Evolutionary conservation across 1,140 invertebrate genomes (phyloP).

Genomic region (Andricus grossulariae): DNA sequence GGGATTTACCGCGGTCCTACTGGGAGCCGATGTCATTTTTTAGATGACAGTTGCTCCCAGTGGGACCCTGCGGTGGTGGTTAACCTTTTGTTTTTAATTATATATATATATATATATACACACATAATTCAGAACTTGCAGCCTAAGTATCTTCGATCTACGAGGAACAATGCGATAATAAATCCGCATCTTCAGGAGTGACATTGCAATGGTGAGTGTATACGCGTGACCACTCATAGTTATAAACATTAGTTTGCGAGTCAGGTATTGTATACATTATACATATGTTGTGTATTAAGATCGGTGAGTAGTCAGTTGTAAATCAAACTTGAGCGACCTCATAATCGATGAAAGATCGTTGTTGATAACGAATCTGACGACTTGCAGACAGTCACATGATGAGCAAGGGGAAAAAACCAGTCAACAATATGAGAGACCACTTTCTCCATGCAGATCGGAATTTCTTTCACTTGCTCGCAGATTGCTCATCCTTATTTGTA

Average conservation of each 20-base stretch:
- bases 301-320: conserved; percentile 1
- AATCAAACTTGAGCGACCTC: conserved; percentile 11
- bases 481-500: neutral
- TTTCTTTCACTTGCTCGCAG: conserved; percentile 17
- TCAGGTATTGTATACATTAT: neutral
- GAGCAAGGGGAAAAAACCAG: conserved; percentile 1
- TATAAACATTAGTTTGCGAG: conserved; percentile 19
- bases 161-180: conserved; percentile 9
- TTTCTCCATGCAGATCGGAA: conserved; percentile 10
- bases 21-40: no score
- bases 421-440: conserved; percentile 16
- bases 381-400: neutral
- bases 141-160: conserved; percentile 14
- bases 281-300: neutral
- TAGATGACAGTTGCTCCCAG: no score
- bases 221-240: conserved; percentile 15
- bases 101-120: no score
- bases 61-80: no score
- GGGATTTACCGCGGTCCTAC: no score
- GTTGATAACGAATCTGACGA: conserved; percentile 18
- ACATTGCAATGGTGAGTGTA: conserved; percentile 13
- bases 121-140: neutral
- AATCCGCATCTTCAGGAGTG: conserved; percentile 7
- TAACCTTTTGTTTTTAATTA: no score
- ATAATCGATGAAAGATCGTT: neutral